These are phyloP conservation scores for Nomia melanderi DNA, from an alignment of 1,140 invertebrate species.

Conservation along the genomic window DNA sequence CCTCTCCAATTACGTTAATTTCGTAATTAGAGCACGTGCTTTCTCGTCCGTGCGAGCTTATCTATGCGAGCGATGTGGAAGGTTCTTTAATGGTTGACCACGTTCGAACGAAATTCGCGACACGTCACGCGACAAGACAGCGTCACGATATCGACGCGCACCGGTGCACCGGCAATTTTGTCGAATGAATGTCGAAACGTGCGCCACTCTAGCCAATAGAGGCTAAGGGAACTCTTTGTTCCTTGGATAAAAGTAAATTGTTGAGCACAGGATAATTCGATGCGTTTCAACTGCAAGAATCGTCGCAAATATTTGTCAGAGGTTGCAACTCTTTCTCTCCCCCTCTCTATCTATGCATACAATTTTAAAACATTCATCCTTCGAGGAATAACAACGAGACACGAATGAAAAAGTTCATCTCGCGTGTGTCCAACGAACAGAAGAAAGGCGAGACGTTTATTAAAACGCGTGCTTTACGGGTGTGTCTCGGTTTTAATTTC, in stretches of 20 bases:
- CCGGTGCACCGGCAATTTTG: too few relatives aligned
- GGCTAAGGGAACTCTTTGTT: too few relatives aligned
- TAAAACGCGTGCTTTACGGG: slow-evolving; percentile 31
- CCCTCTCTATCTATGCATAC: background rate
- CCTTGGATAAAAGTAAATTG: too few relatives aligned
- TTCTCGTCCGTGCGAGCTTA: background rate
- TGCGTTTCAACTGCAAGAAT: too few relatives aligned
- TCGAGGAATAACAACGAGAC: background rate
- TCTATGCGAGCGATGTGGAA: background rate
- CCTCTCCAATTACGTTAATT: slow-evolving; percentile 29
- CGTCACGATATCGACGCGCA: too few relatives aligned
- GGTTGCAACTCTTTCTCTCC: too few relatives aligned
- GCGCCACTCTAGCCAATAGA: too few relatives aligned
- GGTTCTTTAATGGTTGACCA: background rate
- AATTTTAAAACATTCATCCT: background rate
- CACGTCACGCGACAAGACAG: background rate
- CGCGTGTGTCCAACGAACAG: background rate
- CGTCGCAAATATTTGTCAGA: too few relatives aligned
- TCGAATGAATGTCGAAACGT: too few relatives aligned
- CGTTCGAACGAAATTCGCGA: background rate
- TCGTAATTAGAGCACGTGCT: slow-evolving; percentile 16
- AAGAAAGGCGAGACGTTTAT: background rate
- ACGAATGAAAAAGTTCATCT: background rate
- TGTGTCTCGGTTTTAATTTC: slow-evolving; percentile 30
- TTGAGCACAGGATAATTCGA: too few relatives aligned